Conservation (phyloP, 2,888 invertebrate genomes). For the Tuberolachnus salignus region DNA sequence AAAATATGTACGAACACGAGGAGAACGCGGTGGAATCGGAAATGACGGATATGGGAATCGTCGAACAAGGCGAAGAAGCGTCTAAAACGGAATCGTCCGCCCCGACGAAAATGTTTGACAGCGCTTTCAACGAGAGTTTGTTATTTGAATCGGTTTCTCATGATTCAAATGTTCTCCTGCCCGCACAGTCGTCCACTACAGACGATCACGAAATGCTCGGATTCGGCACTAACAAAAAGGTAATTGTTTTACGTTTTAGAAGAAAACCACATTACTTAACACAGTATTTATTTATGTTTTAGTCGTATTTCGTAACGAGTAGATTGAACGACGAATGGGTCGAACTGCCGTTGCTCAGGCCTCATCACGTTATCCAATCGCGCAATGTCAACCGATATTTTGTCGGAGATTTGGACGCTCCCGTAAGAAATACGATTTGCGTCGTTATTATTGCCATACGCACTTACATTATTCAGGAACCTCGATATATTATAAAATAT, state of each 20-base stretch:
- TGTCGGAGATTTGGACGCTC: constrained; percentile 78
- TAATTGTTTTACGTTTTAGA: background rate
- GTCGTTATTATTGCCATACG: too few relatives aligned
- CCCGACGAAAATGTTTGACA: background rate
- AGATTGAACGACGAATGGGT: constrained; percentile 79
- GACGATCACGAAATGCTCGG: constrained; percentile 26
- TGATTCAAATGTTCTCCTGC: background rate
- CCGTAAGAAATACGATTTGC: constrained; percentile 64
- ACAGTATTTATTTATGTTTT: constrained; percentile 59
- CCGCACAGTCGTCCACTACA: background rate
- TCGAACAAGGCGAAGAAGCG: background rate
- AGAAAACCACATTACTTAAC: too few relatives aligned
- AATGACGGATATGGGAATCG: background rate
- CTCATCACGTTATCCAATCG: constrained; percentile 76
- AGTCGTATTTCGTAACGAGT: constrained; percentile 84
- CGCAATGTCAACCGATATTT: constrained; percentile 76
- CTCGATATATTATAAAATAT: too few relatives aligned
- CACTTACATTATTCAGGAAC: too few relatives aligned
- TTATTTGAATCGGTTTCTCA: background rate
- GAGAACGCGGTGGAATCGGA: background rate
- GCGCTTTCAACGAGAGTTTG: background rate
- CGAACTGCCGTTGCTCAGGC: constrained; percentile 80
- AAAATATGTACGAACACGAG: constrained; percentile 15
- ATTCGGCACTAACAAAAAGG: constrained; percentile 43
- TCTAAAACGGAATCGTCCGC: background rate